Evolutionary conservation across 2,888 invertebrate species (phyloP).

Genomic region (Atrina japonica): DNA sequence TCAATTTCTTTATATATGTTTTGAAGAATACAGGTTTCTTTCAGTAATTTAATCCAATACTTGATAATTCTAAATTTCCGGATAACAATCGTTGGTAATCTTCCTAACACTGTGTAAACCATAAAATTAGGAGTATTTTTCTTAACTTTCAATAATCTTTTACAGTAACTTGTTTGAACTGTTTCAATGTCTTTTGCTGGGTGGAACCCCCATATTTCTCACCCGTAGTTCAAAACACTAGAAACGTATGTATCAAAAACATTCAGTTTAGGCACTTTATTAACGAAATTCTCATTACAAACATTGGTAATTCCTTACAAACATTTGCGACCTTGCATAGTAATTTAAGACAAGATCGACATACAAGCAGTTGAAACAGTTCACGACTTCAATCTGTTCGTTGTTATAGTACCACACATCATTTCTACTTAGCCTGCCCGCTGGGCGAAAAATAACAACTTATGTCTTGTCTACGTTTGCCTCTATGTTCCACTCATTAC

Average conservation of each 20-base stretch:
- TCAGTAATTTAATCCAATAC: conserved; percentile 25
- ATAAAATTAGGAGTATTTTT: conserved; percentile 10
- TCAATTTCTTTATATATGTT: no score
- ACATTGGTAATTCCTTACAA: conserved; percentile 1
- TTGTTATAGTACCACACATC: conserved; percentile 14
- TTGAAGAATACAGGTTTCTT: no score
- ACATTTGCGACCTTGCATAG: conserved; percentile 11
- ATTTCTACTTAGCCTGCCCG: conserved; percentile 10
- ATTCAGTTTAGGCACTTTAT: neutral
- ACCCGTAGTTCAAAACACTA: conserved; percentile 15
- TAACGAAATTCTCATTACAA: neutral
- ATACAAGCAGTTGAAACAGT: conserved; percentile 4
- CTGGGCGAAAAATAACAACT: conserved; percentile 17
- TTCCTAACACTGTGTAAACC: conserved; percentile 33
- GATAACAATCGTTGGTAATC: conserved; percentile 8
- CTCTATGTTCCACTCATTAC: conserved; percentile 4
- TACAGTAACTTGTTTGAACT: conserved; percentile 28
- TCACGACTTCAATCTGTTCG: conserved; percentile 25
- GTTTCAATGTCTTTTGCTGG: conserved; percentile 23
- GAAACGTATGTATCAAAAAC: conserved; percentile 26
- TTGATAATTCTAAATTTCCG: conserved; percentile 27
- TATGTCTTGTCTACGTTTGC: conserved; percentile 7
- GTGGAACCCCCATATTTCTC: conserved; percentile 38
- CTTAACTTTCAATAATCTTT: conserved; percentile 17
- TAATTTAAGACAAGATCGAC: conserved; percentile 20